Percentiles rank a stretch among this genome's conserved stretches.
Evolutionary conservation across 2,113 vertebrate genomes (phyloP).

Genomic region (Bos indicus): DNA sequence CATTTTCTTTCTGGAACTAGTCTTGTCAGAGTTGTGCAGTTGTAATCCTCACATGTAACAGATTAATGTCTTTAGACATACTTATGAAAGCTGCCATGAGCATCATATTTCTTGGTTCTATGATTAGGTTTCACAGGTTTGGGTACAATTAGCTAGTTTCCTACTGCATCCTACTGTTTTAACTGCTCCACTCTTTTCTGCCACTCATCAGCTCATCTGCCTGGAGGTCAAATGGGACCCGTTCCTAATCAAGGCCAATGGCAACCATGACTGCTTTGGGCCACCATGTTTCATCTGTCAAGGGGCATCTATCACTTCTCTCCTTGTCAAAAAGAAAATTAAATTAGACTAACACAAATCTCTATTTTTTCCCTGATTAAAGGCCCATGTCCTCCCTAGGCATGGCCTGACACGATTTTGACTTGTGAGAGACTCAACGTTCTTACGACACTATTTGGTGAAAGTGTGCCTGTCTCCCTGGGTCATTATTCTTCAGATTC

Average conservation of each 20-base stretch:
- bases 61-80: constrained; percentile 32
- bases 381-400: constrained; percentile 92
- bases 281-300: constrained; percentile 92
- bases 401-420: constrained; percentile 88
- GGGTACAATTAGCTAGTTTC: constrained; percentile 75
- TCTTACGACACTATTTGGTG: constrained; percentile 94
- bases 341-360: constrained; percentile 95
- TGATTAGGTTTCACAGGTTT: constrained; percentile 70
- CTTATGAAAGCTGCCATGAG: constrained; percentile 64
- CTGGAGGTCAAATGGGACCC: constrained; percentile 91
- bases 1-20: constrained; percentile 5
- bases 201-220: constrained; percentile 90
- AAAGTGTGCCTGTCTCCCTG: constrained; percentile 90
- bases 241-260: constrained; percentile 91
- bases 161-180: constrained; percentile 83
- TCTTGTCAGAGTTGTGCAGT: not conserved
- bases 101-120: constrained; percentile 70
- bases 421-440: constrained; percentile 86
- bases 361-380: constrained; percentile 93
- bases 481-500: constrained; percentile 94
- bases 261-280: constrained; percentile 80
- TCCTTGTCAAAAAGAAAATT: constrained; percentile 91
- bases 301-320: constrained; percentile 89
- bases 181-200: constrained; percentile 86
- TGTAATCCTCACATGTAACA: not conserved